Conservation (phyloP, 2,888 invertebrate genomes). For the Drosophila buzzatii region DNA sequence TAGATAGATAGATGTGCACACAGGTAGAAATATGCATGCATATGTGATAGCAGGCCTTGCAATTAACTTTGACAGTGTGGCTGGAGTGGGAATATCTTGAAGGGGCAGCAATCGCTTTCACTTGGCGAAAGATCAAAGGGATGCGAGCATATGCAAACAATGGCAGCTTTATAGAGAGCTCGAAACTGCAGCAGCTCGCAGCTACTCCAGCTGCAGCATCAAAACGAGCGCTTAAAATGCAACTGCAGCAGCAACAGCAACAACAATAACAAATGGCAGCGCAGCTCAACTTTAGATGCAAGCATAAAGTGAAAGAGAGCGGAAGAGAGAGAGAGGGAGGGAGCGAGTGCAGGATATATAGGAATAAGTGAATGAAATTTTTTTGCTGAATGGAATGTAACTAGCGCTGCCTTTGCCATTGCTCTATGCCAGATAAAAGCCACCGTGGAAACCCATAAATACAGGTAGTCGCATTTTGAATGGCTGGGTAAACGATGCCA, state of each 20-base stretch:
- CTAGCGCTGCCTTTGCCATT: slow-evolving; percentile 53
- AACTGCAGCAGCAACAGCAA: slow-evolving; percentile 40
- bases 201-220: slow-evolving; percentile 26
- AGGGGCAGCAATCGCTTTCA: slow-evolving; percentile 72
- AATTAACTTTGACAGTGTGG: slow-evolving; percentile 72
- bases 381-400: slow-evolving; percentile 79
- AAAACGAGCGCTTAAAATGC: slow-evolving; percentile 64
- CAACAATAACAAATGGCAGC: slow-evolving; percentile 72
- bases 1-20: neutral
- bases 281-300: slow-evolving; percentile 55
- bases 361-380: slow-evolving; percentile 77
- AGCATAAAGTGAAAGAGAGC: slow-evolving; percentile 29
- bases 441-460: slow-evolving; percentile 71
- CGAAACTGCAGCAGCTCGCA: slow-evolving; percentile 42
- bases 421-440: slow-evolving; percentile 68
- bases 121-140: slow-evolving; percentile 76
- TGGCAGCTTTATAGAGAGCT: slow-evolving; percentile 52
- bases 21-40: neutral
- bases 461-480: slow-evolving; percentile 74
- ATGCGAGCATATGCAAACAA: slow-evolving; percentile 75
- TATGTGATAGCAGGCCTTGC: slow-evolving; percentile 58
- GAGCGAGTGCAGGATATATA: slow-evolving; percentile 7
- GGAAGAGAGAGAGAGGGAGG: neutral
- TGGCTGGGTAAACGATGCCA: slow-evolving; percentile 73
- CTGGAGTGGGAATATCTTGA: slow-evolving; percentile 34